Evolutionary conservation across 2,888 invertebrate genomes (phyloP), one percentile per base, ranked within the genome.

Genomic region (Stenichneumon culpator): DNA sequence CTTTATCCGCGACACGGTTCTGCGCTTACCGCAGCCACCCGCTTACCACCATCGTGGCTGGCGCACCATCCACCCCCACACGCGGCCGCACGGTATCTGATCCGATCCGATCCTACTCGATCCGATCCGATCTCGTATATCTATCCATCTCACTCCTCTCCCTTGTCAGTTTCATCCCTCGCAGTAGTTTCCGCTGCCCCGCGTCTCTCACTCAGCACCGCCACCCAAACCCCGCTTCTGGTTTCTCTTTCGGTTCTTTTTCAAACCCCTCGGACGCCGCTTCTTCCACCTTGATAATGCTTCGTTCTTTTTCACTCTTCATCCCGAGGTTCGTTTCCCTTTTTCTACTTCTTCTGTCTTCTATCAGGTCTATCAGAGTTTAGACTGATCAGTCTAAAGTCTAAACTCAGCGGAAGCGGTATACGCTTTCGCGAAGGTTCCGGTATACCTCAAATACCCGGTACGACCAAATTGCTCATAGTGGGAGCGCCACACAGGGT

Each of bases 1-100:
- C 93, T 93, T 93, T 93, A 93, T 93, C 92, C 91, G 90, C 92
- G 91, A 93, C 93, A 93, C 90, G 93, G 90, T 93, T 93, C 93
- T 93, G 92, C 93, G 93, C 93, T 93, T 93, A 93, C 93, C 92
- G 86, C 90, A 92, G 90, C 91, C 91, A 90, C 90, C 89, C 91
- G 90, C 89, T 92, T 91, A 90, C 91, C 90, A 87, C 89, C 87
- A 87, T 88, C 89, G 88, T 88, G 36, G 85, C 85, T 86, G 87
- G 57, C 57, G 88, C 86, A 84, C 86, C 87, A 70, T 86, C 88
- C 87, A 88, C 89, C 25, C 80, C 70, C 72, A 60, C 50, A 19
- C 65, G 86, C 88, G 88, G 89, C 89, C 90, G 88, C 25, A 77
- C 75, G 79, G 60, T 82, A 92, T 91, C 90, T 88, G 89, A 87